Evolutionary conservation across 1,140 invertebrate genomes (phyloP), one percentile per base, ranked within the genome.

Genomic region (Nasonia vitripennis): DNA sequence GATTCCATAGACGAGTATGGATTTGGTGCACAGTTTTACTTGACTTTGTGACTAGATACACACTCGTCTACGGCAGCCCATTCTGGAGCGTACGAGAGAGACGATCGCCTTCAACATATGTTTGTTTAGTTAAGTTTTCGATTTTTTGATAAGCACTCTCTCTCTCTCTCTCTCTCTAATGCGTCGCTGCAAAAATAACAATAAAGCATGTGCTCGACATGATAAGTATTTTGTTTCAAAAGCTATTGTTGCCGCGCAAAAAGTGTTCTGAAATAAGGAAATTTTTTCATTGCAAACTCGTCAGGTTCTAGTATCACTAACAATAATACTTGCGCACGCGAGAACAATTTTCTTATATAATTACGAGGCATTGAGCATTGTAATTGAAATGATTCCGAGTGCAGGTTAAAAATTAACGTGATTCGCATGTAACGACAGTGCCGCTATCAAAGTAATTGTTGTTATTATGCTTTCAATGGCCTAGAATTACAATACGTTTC

Each of bases 21-120:
- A 95, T 96, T 95, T 96, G 94, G 96, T 96, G 94, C 95, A 96
- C 95, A 95, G 95, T 90, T 88, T 79, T 88, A 89, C 89, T 88
- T 74, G 88, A 84, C 85, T 82, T 91, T 95, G 95, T 96, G 96
- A 96, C 96, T 96, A 96, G 96, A 96, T 96, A 95, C 96, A 96
- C 96, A 96, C 96, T 96, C 96, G 96, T 96, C 96, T 96, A 95
- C 95, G 95, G 94, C 93, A 93, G 93, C 94, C 92, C 93, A 93
- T 90, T 88, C 87, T 87, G 55, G 83, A 88, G 81, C 70, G 77
- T 79, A 37, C 31, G 68, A 31, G 27, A 34, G 20, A 20, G 6
- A 45, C 17, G 6, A 6, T n/a, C 20, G 17, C 20, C 55, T 62
- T 20, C 1, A 20, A 20, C 34, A 37, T 37, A 37, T 37, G 5